phyloP scores from a whole-genome alignment of 2,797 vertebrate species.

The Gallinago nigripennis region DNA sequence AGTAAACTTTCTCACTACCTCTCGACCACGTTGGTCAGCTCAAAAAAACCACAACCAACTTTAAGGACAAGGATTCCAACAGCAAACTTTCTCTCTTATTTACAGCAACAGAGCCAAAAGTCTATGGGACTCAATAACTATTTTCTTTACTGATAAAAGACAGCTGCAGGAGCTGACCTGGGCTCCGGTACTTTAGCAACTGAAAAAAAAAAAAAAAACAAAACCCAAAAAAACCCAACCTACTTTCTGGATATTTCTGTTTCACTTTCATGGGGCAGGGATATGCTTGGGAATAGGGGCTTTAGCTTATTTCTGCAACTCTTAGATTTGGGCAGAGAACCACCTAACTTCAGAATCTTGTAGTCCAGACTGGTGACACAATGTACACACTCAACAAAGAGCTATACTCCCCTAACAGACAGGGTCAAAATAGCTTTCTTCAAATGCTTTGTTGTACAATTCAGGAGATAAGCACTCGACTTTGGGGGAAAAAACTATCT shows the following conservation, averaged over 20 bases:
- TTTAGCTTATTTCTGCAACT: background rate
- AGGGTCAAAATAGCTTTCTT: background rate
- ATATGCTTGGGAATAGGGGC: background rate
- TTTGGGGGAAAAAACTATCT: background rate
- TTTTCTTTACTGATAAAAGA: background rate
- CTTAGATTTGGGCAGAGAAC: background rate
- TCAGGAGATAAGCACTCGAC: background rate
- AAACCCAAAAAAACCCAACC: too few species aligned
- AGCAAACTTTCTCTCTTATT: background rate
- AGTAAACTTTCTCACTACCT: background rate
- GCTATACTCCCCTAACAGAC: background rate
- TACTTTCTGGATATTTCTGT: background rate
- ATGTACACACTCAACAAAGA: background rate
- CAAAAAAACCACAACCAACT: background rate
- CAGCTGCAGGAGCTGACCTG: background rate
- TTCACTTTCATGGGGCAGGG: background rate
- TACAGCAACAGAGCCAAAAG: background rate
- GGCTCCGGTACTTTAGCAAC: background rate
- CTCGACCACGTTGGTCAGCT: background rate
- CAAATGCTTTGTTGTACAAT: background rate
- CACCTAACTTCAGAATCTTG: background rate
- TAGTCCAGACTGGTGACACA: background rate
- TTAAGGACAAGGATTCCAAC: background rate
- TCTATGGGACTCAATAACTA: fast-evolving
- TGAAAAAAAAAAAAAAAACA: background rate